Conservation (phyloP, 2,113 vertebrate species). For the Brachypodius melanocephalos region DNA sequence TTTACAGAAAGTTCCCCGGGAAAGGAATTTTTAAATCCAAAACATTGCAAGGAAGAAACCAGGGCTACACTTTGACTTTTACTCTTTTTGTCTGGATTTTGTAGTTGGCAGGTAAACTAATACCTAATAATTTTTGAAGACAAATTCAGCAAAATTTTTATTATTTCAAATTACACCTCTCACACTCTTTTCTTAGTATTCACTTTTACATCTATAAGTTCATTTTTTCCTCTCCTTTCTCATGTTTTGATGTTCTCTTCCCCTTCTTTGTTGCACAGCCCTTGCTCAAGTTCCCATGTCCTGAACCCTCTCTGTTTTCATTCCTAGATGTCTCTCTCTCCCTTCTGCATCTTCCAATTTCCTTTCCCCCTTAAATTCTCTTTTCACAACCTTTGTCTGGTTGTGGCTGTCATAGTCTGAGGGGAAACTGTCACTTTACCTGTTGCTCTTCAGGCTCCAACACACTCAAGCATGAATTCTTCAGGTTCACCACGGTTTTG, state of each 20-base stretch:
- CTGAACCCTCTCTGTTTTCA: neutral
- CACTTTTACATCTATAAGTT: neutral
- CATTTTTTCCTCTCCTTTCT: neutral
- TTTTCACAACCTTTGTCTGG: neutral
- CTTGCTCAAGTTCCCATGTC: neutral
- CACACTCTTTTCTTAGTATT: neutral
- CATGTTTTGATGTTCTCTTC: neutral
- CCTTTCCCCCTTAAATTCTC: neutral
- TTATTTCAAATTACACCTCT: neutral
- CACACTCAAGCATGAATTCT: neutral
- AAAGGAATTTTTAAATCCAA: too few species aligned
- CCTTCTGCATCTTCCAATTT: neutral
- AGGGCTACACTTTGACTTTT: neutral
- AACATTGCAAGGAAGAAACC: too few species aligned
- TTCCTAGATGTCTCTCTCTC: neutral
- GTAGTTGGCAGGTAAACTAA: neutral
- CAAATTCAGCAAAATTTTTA: neutral
- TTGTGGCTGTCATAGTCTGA: neutral
- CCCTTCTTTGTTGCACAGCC: neutral
- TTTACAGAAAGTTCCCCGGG: too few species aligned
- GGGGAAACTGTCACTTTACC: neutral
- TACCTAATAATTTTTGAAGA: neutral
- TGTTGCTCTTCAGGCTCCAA: neutral
- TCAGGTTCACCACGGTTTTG: rapidly evolving
- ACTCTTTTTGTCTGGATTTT: neutral